These are phyloP conservation scores for Calephelis nemesis DNA, from an alignment of 1,140 invertebrate genomes.

Conservation along the genomic window DNA sequence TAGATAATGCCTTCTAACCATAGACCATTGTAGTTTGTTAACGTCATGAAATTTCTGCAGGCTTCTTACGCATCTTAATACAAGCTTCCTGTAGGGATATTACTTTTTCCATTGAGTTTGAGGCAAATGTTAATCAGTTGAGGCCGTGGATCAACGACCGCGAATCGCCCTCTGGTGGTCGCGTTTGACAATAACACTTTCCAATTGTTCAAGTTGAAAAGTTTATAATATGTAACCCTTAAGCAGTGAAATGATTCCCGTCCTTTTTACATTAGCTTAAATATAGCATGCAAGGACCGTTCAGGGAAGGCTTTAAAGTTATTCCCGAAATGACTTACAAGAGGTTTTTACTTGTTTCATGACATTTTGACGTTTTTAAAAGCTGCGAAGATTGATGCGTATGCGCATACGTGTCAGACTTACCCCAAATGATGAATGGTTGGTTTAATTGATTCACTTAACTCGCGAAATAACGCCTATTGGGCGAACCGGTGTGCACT, in stretches of 20 bases:
- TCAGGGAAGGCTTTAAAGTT: too few relatives aligned
- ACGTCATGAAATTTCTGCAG: too few relatives aligned
- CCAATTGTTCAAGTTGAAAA: neutral
- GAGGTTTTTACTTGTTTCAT: too few relatives aligned
- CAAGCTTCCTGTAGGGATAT: too few relatives aligned
- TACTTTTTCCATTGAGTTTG: too few relatives aligned
- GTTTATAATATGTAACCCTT: neutral
- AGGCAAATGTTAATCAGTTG: slow-evolving; percentile 2
- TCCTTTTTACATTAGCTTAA: too few relatives aligned
- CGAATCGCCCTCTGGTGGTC: slow-evolving; percentile 2
- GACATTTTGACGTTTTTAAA: too few relatives aligned
- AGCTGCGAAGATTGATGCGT: neutral
- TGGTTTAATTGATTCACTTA: slow-evolving; percentile 32
- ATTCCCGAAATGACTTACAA: too few relatives aligned
- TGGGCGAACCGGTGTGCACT: slow-evolving; percentile 57
- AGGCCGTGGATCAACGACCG: slow-evolving; percentile 8
- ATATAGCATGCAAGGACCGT: too few relatives aligned
- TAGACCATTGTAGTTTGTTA: too few relatives aligned
- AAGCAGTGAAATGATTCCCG: neutral
- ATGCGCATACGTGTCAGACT: slow-evolving; percentile 4
- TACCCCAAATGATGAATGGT: slow-evolving; percentile 7
- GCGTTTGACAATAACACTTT: neutral
- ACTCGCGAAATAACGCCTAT: slow-evolving; percentile 52
- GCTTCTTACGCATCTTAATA: too few relatives aligned
- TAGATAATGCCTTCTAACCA: too few relatives aligned